Evolutionary conservation across 2,113 vertebrate species (phyloP).

Genomic region (Varanus salvator): DNA sequence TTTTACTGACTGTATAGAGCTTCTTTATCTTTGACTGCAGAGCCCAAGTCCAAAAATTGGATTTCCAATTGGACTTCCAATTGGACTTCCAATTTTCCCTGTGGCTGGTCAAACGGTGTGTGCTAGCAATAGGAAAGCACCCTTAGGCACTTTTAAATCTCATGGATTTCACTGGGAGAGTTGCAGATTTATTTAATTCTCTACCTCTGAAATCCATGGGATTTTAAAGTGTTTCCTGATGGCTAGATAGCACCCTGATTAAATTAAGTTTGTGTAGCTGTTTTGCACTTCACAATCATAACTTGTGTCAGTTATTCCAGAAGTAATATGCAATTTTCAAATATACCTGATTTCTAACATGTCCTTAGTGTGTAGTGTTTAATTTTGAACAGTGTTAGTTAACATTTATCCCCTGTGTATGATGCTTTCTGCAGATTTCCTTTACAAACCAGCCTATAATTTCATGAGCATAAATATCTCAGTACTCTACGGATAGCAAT

Average conservation of each 20-base stretch:
- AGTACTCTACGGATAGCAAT: conserved; percentile 34
- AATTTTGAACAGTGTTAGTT: not conserved
- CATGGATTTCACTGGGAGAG: not conserved
- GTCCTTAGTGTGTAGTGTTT: not conserved
- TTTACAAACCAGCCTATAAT: conserved; percentile 30
- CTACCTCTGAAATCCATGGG: not conserved
- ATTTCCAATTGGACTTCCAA: too few species aligned
- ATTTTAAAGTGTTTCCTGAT: not conserved
- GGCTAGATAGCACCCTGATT: not conserved
- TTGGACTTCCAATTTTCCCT: too few species aligned
- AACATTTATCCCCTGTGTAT: conserved; percentile 5
- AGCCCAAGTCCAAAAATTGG: too few species aligned
- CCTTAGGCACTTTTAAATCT: not conserved
- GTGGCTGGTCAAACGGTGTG: too few species aligned
- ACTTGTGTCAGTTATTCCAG: not conserved
- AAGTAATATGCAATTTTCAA: not conserved
- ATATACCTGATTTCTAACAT: not conserved
- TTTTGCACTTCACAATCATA: not conserved
- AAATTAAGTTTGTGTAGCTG: not conserved
- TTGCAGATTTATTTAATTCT: not conserved
- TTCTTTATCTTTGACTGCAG: too few species aligned
- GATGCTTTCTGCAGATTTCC: conserved; percentile 25
- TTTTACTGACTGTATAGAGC: too few species aligned
- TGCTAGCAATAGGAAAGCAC: too few species aligned
- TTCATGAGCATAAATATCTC: conserved; percentile 35